Evolutionary conservation across 2,888 invertebrate species (phyloP).

Genomic region (Erebia palarica): DNA sequence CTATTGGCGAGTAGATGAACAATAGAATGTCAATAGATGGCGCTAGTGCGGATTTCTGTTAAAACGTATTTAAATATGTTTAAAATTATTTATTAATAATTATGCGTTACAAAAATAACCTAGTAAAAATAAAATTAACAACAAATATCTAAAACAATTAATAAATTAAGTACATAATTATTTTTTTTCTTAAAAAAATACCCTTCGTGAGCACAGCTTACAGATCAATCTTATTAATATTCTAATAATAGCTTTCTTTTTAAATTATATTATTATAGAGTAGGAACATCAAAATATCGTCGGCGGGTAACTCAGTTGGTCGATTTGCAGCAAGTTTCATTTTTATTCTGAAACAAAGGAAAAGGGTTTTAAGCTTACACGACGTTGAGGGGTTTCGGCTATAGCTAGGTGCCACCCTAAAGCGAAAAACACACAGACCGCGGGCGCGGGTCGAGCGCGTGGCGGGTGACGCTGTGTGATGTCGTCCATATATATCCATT

Average conservation of each 20-base stretch:
- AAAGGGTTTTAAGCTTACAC: background rate
- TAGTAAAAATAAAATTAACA: background rate
- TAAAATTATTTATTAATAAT: background rate
- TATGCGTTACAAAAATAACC: background rate
- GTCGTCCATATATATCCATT: no score
- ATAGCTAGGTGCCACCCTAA: no score
- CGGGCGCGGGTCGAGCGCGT: no score
- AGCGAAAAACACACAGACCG: no score
- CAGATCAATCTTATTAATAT: background rate
- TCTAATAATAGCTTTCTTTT: constrained; percentile 1
- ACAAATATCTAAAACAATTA: constrained; percentile 9
- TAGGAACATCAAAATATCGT: constrained; percentile 59
- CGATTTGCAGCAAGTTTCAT: constrained; percentile 11
- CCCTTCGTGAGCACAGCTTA: constrained; percentile 11
- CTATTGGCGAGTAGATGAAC: constrained; percentile 26
- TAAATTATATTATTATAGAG: constrained; percentile 15
- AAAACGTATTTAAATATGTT: constrained; percentile 5
- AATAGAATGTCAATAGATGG: background rate
- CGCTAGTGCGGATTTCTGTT: background rate
- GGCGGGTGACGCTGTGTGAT: no score
- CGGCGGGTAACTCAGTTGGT: constrained; percentile 60
- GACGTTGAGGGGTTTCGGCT: background rate
- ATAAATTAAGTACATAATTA: constrained; percentile 17
- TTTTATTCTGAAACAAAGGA: constrained; percentile 44
- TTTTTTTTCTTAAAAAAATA: background rate